These are phyloP conservation scores for Sphenopsis melanotis DNA, from an alignment of 2,797 vertebrate genomes.

Conservation along the genomic window DNA sequence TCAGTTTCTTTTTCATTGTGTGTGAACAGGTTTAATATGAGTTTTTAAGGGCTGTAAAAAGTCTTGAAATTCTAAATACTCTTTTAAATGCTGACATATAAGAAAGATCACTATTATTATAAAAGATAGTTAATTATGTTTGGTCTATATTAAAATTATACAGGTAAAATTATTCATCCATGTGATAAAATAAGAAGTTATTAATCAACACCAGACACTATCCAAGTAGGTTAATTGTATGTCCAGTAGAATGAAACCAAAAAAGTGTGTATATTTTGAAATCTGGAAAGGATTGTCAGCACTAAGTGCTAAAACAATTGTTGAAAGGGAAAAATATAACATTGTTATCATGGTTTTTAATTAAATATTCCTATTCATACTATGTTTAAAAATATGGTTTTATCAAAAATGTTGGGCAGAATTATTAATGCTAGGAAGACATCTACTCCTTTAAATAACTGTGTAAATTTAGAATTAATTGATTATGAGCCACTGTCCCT, in stretches of 20 bases:
- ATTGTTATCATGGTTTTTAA: not conserved
- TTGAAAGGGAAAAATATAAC: not conserved
- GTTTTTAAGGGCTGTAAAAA: not conserved
- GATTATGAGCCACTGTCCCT: not conserved
- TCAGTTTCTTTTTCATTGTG: not conserved
- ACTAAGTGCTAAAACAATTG: not conserved
- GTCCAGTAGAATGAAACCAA: not conserved
- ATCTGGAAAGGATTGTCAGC: not conserved
- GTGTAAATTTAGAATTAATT: not conserved
- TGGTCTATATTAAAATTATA: not conserved
- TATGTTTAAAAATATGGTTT: not conserved
- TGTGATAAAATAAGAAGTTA: not conserved
- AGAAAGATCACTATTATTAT: not conserved
- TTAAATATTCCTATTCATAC: not conserved
- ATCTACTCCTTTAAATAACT: not conserved
- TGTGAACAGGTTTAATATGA: not conserved
- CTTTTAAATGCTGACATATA: not conserved
- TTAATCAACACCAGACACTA: not conserved
- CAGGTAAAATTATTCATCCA: not conserved
- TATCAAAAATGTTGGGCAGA: not conserved
- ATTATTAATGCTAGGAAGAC: not conserved
- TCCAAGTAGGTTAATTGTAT: not conserved
- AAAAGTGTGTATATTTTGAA: not conserved
- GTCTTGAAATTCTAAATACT: not conserved
- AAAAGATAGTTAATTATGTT: not conserved